Conservation (phyloP, 1,140 invertebrate species). For the Sitodiplosis mosellana region DNA sequence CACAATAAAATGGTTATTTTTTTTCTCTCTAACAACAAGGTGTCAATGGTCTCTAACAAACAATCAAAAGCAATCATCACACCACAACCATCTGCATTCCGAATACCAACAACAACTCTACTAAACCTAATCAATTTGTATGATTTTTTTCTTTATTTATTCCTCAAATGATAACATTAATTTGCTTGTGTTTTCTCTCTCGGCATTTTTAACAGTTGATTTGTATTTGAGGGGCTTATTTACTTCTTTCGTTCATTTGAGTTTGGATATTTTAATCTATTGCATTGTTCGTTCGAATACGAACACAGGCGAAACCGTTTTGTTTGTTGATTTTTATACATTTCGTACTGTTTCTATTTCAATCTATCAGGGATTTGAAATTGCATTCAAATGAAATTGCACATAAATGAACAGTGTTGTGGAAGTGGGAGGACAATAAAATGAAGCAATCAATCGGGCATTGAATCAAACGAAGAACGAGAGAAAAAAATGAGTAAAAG, state of each 20-base stretch:
- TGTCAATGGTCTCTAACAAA: neutral
- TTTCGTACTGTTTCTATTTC: too few relatives aligned
- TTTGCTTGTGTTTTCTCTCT: neutral
- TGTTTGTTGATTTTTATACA: too few relatives aligned
- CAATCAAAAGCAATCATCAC: too few relatives aligned
- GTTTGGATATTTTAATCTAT: too few relatives aligned
- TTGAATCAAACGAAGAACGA: too few relatives aligned
- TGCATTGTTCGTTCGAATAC: too few relatives aligned
- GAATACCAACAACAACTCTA: neutral
- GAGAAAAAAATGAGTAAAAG: too few relatives aligned
- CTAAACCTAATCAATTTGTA: neutral
- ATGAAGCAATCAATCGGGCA: too few relatives aligned
- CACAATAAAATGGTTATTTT: neutral
- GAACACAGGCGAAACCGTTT: too few relatives aligned
- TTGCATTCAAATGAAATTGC: neutral
- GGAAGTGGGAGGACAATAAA: too few relatives aligned
- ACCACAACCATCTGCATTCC: neutral
- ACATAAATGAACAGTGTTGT: neutral
- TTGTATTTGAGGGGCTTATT: neutral
- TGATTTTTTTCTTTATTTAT: neutral
- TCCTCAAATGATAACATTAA: neutral
- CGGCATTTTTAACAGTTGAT: neutral
- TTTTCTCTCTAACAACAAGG: neutral
- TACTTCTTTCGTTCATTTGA: neutral
- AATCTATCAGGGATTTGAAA: neutral